Conservation (phyloP, 1,140 invertebrate genomes). For the Aphis craccivora region DNA sequence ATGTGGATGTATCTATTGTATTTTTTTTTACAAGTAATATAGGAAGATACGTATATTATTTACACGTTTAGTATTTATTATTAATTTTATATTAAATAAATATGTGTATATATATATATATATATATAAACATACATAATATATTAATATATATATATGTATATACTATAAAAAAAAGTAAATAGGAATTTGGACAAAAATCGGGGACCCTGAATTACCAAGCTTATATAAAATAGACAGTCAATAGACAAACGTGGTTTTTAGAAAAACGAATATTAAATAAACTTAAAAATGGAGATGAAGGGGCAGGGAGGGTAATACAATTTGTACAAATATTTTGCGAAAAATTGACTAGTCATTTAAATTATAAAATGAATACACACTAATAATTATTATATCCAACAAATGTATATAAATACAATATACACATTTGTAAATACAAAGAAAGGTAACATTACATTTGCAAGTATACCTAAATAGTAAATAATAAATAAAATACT, state of each 20-base stretch:
- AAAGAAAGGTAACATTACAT: constrained; percentile 35
- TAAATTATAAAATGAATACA: constrained; percentile 46
- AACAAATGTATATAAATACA: constrained; percentile 8
- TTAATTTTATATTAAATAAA: not conserved
- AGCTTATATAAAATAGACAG: constrained; percentile 58
- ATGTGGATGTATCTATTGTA: not conserved
- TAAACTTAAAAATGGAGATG: constrained; percentile 1
- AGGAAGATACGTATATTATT: constrained; percentile 38
- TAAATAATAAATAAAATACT: constrained; percentile 40
- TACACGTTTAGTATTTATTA: constrained; percentile 22
- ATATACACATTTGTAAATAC: not conserved
- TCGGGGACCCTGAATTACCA: constrained; percentile 57
- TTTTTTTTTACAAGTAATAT: constrained; percentile 15
- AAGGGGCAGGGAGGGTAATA: not conserved
- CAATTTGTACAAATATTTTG: constrained; percentile 56
- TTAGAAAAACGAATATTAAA: constrained; percentile 11
- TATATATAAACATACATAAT: not conserved
- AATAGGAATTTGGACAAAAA: constrained; percentile 58
- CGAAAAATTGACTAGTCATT: constrained; percentile 55
- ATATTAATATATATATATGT: not conserved
- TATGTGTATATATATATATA: not conserved
- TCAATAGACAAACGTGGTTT: constrained; percentile 51
- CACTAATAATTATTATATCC: constrained; percentile 41
- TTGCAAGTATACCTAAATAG: constrained; percentile 23
- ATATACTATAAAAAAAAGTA: constrained; percentile 37